Conservation (phyloP, 1,140 invertebrate species). For the Heliconius himera region DNA sequence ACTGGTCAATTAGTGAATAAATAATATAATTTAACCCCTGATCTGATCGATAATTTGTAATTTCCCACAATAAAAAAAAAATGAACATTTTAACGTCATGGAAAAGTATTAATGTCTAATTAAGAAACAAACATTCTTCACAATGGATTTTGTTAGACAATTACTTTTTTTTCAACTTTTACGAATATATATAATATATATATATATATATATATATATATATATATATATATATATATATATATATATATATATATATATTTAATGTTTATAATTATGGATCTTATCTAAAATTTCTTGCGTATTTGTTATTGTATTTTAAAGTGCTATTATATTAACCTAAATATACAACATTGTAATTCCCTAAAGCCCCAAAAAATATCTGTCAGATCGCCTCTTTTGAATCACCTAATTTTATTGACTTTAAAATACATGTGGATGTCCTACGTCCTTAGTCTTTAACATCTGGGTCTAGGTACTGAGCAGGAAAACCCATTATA, state of each 20-base stretch:
- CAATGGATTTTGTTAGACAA: not conserved
- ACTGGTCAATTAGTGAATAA: not conserved
- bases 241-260: too few relatives aligned
- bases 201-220: too few relatives aligned
- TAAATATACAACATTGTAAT: too few relatives aligned
- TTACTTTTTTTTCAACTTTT: not conserved
- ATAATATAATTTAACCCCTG: not conserved
- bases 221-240: too few relatives aligned
- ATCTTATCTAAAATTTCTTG: too few relatives aligned
- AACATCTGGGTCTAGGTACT: constrained; percentile 52
- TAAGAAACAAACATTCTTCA: not conserved
- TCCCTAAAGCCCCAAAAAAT: too few relatives aligned
- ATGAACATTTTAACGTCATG: not conserved
- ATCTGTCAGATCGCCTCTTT: too few relatives aligned
- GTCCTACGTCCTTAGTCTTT: constrained; percentile 13
- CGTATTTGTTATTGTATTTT: too few relatives aligned
- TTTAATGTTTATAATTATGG: too few relatives aligned
- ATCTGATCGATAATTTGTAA: not conserved
- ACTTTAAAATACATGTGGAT: not conserved
- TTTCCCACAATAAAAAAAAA: not conserved
- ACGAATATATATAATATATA: too few relatives aligned
- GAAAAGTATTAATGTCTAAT: not conserved
- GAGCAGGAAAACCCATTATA: constrained; percentile 49
- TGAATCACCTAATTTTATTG: too few relatives aligned
- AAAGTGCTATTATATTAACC: too few relatives aligned